phyloP scores from a whole-genome alignment of 2,888 invertebrate genomes.

The Darwinula stevensoni region DNA sequence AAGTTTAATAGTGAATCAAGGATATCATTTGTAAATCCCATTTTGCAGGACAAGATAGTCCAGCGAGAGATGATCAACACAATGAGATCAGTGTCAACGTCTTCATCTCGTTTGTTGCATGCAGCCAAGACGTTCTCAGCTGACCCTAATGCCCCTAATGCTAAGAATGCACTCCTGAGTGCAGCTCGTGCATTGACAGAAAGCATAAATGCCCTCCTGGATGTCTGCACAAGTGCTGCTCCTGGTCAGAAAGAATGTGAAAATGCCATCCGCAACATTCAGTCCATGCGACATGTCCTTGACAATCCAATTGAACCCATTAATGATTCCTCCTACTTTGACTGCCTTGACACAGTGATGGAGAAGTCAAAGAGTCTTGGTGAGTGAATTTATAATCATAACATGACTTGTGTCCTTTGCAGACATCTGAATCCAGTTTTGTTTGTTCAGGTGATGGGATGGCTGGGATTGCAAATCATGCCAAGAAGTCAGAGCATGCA shows the following conservation, averaged over 20 bases:
- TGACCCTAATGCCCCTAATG: constrained; percentile 64
- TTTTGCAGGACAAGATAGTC: constrained; percentile 32
- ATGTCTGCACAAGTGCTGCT: constrained; percentile 58
- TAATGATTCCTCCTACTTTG: constrained; percentile 64
- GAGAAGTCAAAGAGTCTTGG: constrained; percentile 52
- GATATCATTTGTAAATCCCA: background rate
- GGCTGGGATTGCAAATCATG: constrained; percentile 76
- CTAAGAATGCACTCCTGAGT: constrained; percentile 56
- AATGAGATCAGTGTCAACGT: constrained; percentile 55
- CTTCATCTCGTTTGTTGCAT: constrained; percentile 50
- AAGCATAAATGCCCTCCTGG: constrained; percentile 63
- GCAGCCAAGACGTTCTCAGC: constrained; percentile 69
- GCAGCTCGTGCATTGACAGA: constrained; percentile 74
- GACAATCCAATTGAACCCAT: constrained; percentile 64
- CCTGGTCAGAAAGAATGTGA: constrained; percentile 93
- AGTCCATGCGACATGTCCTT: constrained; percentile 47
- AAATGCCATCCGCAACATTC: constrained; percentile 70
- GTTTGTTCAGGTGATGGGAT: too few species aligned
- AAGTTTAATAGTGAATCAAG: background rate
- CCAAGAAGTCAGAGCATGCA: constrained; percentile 55
- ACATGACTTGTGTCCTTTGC: constrained; percentile 1
- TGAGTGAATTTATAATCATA: too few species aligned
- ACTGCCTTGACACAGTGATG: constrained; percentile 67
- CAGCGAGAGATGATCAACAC: constrained; percentile 56
- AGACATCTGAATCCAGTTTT: constrained; percentile 19